phyloP scores from a whole-genome alignment of 2,888 invertebrate species.

The Melikaiella ostensackeni region DNA sequence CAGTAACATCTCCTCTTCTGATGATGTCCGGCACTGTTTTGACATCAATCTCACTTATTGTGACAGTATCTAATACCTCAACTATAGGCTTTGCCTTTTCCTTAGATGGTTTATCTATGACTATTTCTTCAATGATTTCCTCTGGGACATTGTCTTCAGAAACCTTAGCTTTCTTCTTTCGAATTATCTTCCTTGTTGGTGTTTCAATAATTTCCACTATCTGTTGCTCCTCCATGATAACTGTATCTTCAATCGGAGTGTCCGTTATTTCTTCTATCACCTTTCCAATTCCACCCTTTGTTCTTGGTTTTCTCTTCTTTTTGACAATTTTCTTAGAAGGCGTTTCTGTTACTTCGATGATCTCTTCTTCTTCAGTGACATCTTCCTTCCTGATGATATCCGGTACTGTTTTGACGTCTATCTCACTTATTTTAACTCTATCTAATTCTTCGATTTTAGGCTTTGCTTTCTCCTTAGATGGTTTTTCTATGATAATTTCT shows the following conservation, averaged over 20 bases:
- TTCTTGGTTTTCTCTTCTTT: conserved; percentile 50
- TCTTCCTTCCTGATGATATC: conserved; percentile 53
- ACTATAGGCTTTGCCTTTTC: conserved; percentile 1
- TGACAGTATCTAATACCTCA: background rate
- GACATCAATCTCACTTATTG: conserved; percentile 34
- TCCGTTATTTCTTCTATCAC: conserved; percentile 56
- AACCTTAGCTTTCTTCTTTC: conserved; percentile 52
- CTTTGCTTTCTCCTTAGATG: no score
- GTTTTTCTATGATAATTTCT: no score
- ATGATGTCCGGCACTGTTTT: conserved; percentile 52
- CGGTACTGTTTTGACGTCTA: no score
- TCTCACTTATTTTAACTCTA: no score
- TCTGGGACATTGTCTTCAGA: conserved; percentile 54
- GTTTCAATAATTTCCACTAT: conserved; percentile 61
- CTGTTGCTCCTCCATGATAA: conserved; percentile 55
- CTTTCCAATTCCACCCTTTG: conserved; percentile 56
- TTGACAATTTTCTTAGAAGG: conserved; percentile 59
- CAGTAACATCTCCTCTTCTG: conserved; percentile 1
- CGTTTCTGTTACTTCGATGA: conserved; percentile 57
- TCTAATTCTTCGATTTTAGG: no score
- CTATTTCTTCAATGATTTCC: conserved; percentile 63
- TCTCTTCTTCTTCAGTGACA: conserved; percentile 47
- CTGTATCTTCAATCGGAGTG: conserved; percentile 52
- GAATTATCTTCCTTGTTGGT: conserved; percentile 58
- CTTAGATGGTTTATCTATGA: background rate